These are phyloP conservation scores for Acrocera orbiculus DNA, from an alignment of 2,888 invertebrate species.

Conservation along the genomic window DNA sequence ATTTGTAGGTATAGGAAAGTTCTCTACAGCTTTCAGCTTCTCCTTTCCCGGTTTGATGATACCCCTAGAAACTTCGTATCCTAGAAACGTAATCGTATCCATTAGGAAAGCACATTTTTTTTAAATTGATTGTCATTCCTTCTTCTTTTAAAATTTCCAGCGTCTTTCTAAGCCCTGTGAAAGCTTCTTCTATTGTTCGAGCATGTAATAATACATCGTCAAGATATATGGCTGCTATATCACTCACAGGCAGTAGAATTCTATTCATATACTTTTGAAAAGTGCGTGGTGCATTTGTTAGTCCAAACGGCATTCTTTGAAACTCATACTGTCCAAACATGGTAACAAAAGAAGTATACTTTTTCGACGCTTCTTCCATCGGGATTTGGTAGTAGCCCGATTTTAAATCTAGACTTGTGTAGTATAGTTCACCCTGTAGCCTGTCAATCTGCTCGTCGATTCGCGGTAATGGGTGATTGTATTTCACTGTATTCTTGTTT, in stretches of 20 bases:
- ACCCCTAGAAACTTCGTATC: slow-evolving; percentile 13
- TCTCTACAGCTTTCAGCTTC: slow-evolving; percentile 14
- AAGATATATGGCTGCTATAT: slow-evolving; percentile 12
- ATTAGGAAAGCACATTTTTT: slow-evolving; percentile 13
- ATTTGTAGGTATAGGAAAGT: slow-evolving; percentile 12
- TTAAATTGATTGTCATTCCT: slow-evolving; percentile 4
- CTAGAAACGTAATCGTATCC: slow-evolving; percentile 14
- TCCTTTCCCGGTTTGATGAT: slow-evolving; percentile 13
- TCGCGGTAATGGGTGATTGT: too few relatives aligned
- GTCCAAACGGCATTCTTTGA: slow-evolving; percentile 19
- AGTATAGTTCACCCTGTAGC: too few relatives aligned
- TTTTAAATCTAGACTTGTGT: too few relatives aligned
- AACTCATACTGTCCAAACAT: too few relatives aligned
- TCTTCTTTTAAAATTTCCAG: slow-evolving; percentile 2
- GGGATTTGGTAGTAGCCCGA: too few relatives aligned
- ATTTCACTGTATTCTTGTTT: too few relatives aligned
- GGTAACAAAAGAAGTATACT: too few relatives aligned
- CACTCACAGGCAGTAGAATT: background rate
- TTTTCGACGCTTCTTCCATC: too few relatives aligned
- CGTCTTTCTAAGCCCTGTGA: background rate
- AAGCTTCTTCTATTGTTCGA: slow-evolving; percentile 9
- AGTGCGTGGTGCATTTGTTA: slow-evolving; percentile 17
- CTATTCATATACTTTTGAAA: slow-evolving; percentile 18
- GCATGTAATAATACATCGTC: slow-evolving; percentile 16
- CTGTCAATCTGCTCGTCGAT: too few relatives aligned